A percentile compares a stretch with the other conserved stretches of the same genome.
Conservation (phyloP, 2,888 invertebrate genomes). For the Phymatocera aterrima region DNA sequence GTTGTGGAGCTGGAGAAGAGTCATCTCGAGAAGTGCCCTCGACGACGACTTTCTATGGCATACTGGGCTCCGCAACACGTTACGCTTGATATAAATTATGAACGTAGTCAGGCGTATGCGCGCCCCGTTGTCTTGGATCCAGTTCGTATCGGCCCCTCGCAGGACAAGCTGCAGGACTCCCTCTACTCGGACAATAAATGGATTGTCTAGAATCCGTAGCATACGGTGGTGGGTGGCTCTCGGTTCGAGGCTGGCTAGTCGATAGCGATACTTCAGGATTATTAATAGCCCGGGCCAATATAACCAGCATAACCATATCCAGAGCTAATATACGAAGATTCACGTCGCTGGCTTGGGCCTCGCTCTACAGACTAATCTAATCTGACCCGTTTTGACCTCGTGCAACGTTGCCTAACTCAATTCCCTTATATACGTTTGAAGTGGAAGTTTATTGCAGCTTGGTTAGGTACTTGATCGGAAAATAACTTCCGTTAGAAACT, state of each 20-base stretch:
- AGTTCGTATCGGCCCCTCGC: not conserved
- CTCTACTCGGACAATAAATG: constrained; percentile 45
- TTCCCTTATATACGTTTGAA: constrained; percentile 4
- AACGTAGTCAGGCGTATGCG: constrained; percentile 6
- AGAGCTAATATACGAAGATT: constrained; percentile 48
- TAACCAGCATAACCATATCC: constrained; percentile 55
- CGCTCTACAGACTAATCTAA: not conserved
- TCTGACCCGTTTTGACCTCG: constrained; percentile 28
- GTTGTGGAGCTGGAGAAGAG: not conserved
- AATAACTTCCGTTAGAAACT: not conserved
- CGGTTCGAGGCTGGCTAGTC: constrained; percentile 51
- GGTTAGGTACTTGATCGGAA: constrained; percentile 23
- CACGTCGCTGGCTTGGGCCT: constrained; percentile 46
- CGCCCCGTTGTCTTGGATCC: constrained; percentile 38
- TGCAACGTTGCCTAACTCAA: constrained; percentile 28
- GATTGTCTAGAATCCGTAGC: constrained; percentile 47
- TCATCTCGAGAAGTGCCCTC: not conserved
- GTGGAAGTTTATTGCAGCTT: constrained; percentile 27
- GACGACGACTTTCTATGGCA: not conserved
- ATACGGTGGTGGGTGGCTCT: constrained; percentile 19
- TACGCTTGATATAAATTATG: constrained; percentile 29
- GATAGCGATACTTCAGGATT: constrained; percentile 67
- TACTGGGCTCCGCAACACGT: not conserved
- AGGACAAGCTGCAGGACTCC: constrained; percentile 9
- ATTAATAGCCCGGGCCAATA: constrained; percentile 68